These are phyloP conservation scores for Lithobius niger DNA, from an alignment of 1,140 invertebrate species.

Conservation along the genomic window DNA sequence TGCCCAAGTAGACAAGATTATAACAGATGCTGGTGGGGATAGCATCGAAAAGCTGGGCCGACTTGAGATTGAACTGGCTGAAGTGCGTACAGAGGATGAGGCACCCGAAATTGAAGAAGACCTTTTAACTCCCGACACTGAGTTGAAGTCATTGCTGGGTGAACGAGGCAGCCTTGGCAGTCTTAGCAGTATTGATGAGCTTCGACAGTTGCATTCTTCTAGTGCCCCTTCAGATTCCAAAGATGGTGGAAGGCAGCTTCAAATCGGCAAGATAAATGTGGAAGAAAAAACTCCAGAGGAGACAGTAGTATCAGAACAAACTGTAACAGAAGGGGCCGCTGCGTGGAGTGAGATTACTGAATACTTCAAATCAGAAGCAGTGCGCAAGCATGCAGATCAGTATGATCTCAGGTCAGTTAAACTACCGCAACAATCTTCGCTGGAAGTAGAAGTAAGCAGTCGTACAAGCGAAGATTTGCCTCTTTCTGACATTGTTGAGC, in stretches of 20 bases:
- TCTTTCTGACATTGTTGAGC: neutral
- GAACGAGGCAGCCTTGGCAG: neutral
- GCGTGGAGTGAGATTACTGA: slow-evolving; percentile 4
- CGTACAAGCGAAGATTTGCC: slow-evolving; percentile 12
- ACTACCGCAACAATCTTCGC: slow-evolving; percentile 14
- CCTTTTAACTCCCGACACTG: slow-evolving; percentile 15
- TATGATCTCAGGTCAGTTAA: neutral
- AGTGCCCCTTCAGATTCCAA: too few species aligned
- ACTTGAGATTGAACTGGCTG: slow-evolving; percentile 24
- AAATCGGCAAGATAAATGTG: too few species aligned
- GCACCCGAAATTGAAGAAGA: slow-evolving; percentile 26
- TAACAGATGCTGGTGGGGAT: slow-evolving; percentile 11
- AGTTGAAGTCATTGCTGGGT: neutral
- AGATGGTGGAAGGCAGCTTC: too few species aligned
- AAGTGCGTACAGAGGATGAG: slow-evolving; percentile 26
- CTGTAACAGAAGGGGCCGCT: neutral
- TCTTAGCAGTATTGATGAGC: too few species aligned
- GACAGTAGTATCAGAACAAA: neutral
- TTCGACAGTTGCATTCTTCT: too few species aligned
- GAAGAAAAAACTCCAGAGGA: neutral
- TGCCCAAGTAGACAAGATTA: slow-evolving; percentile 15
- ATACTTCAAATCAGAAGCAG: slow-evolving; percentile 8
- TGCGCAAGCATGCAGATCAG: slow-evolving; percentile 4
- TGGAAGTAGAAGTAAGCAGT: slow-evolving; percentile 19
- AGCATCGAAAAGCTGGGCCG: slow-evolving; percentile 14